Base-by-base conservation (phyloP, 2,797 vertebrate species). In the Hoplostethus mediterraneus region DNA sequence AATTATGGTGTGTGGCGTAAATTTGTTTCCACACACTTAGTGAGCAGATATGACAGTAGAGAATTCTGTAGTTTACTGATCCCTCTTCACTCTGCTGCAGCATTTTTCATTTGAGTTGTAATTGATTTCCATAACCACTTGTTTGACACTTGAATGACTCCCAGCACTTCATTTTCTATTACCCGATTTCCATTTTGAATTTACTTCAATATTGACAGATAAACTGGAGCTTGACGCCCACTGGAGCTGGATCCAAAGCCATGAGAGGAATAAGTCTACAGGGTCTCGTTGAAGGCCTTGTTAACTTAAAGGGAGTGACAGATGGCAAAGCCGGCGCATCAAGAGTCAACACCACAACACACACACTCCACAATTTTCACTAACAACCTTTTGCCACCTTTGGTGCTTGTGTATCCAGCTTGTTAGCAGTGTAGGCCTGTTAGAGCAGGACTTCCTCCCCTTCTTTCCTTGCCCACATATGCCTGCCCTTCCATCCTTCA, bases 341-440 rank as follows among this genome's bases (percentile, higher is more conserved):
- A 86, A 73, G 76, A 86, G 74, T 86, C 79, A 87, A 64, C 62
- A 83, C 51, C 55, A 77, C 78, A 86, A 84, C 74, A 71, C 54
- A 63, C 72, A 63, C 72, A 55, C 47, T 48, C 17, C 28, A 58
- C 33, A 67, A 12, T 52, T 73, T 52, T 73, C 85, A 88, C 83
- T 79, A 87, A 88, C 33, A 44, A 91, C 87, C 90, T 88, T 82
- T 67, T 81, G 67, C 75, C 67, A 74, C 51, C 71, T 69, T 8
- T 53, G 75, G 58, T 0, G 42, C 67, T 36, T 56, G 63, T 56
- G 71, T 77, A 68, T 83, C 69, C 66, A 6, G 64, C 92, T 94
- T 71, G 77, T 93, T 94, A 93, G 89, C 62, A 30, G 77, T 0
- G 3, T 67, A 77, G 68, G 81, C 78, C 80, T 79, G 76, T 83